A percentile compares a stretch with the other conserved stretches of the same genome.
Conservation (phyloP, 2,797 vertebrate species). For the Alcedo atthis region DNA sequence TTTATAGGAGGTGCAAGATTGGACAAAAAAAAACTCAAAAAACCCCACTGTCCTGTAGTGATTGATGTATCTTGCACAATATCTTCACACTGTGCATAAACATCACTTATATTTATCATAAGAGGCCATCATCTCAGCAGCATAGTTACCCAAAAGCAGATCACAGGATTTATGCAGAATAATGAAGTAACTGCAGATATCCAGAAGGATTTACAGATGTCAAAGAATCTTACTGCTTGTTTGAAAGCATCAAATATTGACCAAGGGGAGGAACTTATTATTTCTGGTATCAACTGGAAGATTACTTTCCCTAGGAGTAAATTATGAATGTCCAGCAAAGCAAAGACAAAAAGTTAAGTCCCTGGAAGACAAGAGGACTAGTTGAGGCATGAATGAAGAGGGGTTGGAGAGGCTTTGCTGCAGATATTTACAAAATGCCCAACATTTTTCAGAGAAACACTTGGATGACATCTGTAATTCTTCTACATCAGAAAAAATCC, state of each 20-base stretch:
- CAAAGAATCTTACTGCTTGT: background rate
- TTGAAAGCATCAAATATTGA: background rate
- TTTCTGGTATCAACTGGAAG: background rate
- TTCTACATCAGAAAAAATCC: background rate
- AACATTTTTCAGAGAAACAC: background rate
- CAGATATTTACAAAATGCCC: background rate
- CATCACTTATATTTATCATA: background rate
- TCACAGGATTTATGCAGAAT: background rate
- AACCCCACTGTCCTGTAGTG: too few relatives aligned
- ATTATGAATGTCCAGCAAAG: background rate
- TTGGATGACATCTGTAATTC: background rate
- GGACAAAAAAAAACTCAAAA: rapidly evolving
- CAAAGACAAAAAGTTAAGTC: background rate
- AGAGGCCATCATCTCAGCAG: background rate
- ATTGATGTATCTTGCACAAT: too few relatives aligned
- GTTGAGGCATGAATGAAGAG: background rate
- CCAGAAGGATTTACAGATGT: background rate
- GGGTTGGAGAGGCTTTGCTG: background rate
- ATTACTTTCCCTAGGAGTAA: background rate
- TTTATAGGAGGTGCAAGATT: background rate
- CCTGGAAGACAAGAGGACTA: background rate
- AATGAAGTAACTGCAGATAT: background rate
- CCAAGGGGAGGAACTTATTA: background rate
- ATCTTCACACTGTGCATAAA: background rate
- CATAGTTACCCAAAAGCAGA: background rate